A percentile compares a stretch with the other conserved stretches of the same genome.
Evolutionary conservation across 2,797 vertebrate genomes (phyloP).

Genomic region (Lycodopsis pacificus): DNA sequence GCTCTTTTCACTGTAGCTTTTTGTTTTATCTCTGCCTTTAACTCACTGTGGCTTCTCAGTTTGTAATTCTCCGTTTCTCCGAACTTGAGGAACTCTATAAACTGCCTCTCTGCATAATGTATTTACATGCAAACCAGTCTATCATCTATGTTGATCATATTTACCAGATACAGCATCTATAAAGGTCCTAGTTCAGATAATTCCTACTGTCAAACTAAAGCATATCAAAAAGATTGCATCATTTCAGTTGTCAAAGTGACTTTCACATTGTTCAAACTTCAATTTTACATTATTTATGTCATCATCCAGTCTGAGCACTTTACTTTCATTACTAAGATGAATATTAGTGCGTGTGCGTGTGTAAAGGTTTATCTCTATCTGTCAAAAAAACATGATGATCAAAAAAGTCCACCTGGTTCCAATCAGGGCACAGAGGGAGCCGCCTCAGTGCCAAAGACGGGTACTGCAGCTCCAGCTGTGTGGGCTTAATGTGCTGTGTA

Average conservation of each 20-base stretch:
- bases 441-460: constrained; percentile 56
- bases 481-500: constrained; percentile 13
- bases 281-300: neutral
- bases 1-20: constrained; percentile 7
- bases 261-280: neutral
- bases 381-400: constrained; percentile 76
- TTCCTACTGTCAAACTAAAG: neutral
- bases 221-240: neutral
- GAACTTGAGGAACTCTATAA: constrained; percentile 1
- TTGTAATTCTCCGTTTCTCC: constrained; percentile 7
- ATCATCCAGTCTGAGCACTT: neutral
- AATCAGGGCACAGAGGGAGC: constrained; percentile 51
- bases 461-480: constrained; percentile 53
- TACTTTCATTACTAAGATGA: neutral
- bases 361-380: constrained; percentile 53
- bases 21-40: constrained; percentile 3
- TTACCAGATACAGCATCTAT: neutral
- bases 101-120: neutral
- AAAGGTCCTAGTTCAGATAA: neutral
- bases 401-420: constrained; percentile 51
- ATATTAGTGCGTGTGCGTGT: neutral
- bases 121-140: neutral
- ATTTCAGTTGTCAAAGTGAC: constrained; percentile 2
- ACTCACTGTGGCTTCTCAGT: constrained; percentile 1
- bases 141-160: neutral